Base-by-base conservation (phyloP, 2,797 vertebrate genomes). In the Acomys russatus region DNA sequence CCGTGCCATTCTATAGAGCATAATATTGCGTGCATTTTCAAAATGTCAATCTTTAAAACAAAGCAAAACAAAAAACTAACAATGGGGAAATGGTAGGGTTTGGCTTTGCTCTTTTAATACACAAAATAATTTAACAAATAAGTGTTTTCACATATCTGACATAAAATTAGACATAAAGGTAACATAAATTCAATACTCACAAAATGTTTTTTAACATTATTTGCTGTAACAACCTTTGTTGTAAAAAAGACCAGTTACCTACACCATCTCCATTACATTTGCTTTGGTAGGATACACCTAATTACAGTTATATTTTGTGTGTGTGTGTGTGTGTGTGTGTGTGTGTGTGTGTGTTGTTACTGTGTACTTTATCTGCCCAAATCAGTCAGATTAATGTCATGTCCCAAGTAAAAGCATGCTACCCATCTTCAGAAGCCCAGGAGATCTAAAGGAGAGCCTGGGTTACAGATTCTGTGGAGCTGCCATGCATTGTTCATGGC, bases 401-500 rank as follows among this genome's bases (percentile, higher is more conserved):
- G 94, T 63, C 91, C 91, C 96, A 98, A 85, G 95, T 97, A 97
- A 76, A 91, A 96, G 63, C 86, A 86, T 33, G 95, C 96, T 18
- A 97, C n/a, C 0, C 33, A 78, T 66, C 54, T 97, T 64, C 74
- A n/a, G 73, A 96, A 96, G 64, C 93, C 95, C 78, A 92, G 44
- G 8, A 92, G 86, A 38, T 92, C 95, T 79, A 96, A 61, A 17
- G 91, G 74, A 77, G 94, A n/a, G 1, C 74, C 94, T 4, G 97
- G 95, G 83, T 94, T 88, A 79, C 91, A 97, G 77, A 70, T 23
- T 87, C 88, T 93, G 89, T 95, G 94, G 0, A 97, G 92, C 28
- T 94, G 97, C 97, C 97, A 97, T 5, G 96, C 96, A 7, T 95
- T 97, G 88, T 38, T 97, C 96, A 96, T 35, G 33, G 96, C 96